phyloP scores from a whole-genome alignment of 2,888 invertebrate species.

The Protodeltote pygarga region DNA sequence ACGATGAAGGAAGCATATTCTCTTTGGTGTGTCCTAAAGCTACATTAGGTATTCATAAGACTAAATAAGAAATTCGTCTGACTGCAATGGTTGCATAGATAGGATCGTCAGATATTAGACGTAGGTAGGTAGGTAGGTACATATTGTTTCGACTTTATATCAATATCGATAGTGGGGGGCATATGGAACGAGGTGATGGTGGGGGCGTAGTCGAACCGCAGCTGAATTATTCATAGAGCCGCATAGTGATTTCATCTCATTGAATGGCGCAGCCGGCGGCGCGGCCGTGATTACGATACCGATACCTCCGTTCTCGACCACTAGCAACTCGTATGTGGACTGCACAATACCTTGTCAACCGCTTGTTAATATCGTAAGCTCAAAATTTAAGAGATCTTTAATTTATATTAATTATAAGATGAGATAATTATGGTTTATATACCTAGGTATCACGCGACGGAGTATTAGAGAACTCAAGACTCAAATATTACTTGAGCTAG shows the following conservation, averaged over 20 bases:
- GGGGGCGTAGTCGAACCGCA: conserved; percentile 65
- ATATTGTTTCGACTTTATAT: conserved; percentile 65
- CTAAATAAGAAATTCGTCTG: too few relatives aligned
- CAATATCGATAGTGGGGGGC: conserved; percentile 59
- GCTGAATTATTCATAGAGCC: conserved; percentile 85
- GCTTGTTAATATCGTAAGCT: conserved; percentile 45
- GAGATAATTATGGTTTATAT: too few relatives aligned
- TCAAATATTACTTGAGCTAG: too few relatives aligned
- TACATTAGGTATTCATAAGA: too few relatives aligned
- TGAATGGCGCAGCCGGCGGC: conserved; percentile 77
- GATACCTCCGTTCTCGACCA: conserved; percentile 73
- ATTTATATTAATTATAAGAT: too few relatives aligned
- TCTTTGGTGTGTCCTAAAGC: too few relatives aligned
- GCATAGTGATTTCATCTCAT: conserved; percentile 87
- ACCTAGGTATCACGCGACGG: too few relatives aligned
- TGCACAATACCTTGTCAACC: conserved; percentile 77
- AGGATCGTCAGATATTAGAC: too few relatives aligned
- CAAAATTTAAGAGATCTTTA: too few relatives aligned
- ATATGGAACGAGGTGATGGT: conserved; percentile 43
- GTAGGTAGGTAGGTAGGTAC: too few relatives aligned
- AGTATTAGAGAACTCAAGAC: too few relatives aligned
- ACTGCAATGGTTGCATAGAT: conserved; percentile 12
- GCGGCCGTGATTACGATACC: conserved; percentile 80
- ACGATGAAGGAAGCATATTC: too few relatives aligned
- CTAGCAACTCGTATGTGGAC: conserved; percentile 51